Conservation (phyloP, 2,113 vertebrate genomes). For the Epinephelus moara region DNA sequence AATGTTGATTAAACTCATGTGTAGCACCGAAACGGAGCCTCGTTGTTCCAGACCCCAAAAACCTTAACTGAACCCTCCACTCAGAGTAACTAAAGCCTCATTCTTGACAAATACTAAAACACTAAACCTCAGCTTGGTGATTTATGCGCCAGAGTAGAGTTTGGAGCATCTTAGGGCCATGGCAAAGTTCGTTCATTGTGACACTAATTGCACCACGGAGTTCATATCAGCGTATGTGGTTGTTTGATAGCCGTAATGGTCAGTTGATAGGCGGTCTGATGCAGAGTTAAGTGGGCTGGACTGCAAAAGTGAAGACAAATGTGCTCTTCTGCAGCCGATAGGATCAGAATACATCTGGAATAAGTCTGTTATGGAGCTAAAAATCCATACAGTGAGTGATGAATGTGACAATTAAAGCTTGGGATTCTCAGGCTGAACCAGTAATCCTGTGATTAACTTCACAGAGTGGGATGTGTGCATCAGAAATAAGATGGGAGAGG, state of each 20-base stretch:
- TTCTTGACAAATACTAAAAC: slow-evolving; percentile 67
- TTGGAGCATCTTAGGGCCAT: slow-evolving; percentile 45
- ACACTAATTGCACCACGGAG: slow-evolving; percentile 65
- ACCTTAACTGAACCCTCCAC: slow-evolving; percentile 77
- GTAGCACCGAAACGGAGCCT: slow-evolving; percentile 67
- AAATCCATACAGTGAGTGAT: slow-evolving; percentile 45
- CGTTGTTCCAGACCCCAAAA: slow-evolving; percentile 75
- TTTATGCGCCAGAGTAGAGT: slow-evolving; percentile 57
- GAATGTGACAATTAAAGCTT: slow-evolving; percentile 44
- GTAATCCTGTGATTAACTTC: slow-evolving; percentile 38
- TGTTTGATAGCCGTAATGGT: slow-evolving; percentile 60
- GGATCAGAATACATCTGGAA: slow-evolving; percentile 50
- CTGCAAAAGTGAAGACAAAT: slow-evolving; percentile 58
- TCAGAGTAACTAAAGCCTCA: slow-evolving; percentile 50
- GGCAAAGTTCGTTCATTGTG: slow-evolving; percentile 57
- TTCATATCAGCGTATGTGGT: slow-evolving; percentile 62
- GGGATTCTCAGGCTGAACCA: slow-evolving; percentile 33
- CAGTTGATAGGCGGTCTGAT: slow-evolving; percentile 45
- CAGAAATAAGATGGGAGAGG: slow-evolving; percentile 17
- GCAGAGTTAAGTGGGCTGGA: slow-evolving; percentile 50
- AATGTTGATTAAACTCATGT: slow-evolving; percentile 83
- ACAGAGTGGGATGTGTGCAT: slow-evolving; percentile 19
- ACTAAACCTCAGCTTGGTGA: slow-evolving; percentile 69
- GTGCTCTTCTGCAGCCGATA: slow-evolving; percentile 41
- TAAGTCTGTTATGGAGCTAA: slow-evolving; percentile 32